Evolutionary conservation across 2,888 invertebrate species (phyloP).

Genomic region (Phortica magna): DNA sequence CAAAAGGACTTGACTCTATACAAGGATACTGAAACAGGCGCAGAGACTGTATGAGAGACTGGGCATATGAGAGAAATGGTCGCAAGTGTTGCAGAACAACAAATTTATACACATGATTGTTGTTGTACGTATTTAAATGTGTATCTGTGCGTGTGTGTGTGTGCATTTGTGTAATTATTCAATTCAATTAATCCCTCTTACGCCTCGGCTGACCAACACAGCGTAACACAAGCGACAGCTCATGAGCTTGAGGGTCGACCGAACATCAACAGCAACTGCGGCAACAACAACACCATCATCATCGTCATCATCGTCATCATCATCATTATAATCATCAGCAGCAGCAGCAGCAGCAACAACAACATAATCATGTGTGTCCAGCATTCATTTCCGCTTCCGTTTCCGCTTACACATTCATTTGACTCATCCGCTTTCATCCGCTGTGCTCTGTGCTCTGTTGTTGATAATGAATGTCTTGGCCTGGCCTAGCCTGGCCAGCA

Average conservation of each 20-base stretch:
- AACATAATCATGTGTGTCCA: constrained; percentile 33
- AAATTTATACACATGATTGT: constrained; percentile 26
- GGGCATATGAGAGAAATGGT: constrained; percentile 28
- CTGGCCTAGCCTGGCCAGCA: constrained; percentile 9
- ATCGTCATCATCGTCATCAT: constrained; percentile 1
- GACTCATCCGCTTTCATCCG: constrained; percentile 43
- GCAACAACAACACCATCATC: constrained; percentile 45
- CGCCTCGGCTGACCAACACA: constrained; percentile 53
- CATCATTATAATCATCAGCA: background rate
- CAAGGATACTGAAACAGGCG: background rate
- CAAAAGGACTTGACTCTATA: background rate
- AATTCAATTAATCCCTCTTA: constrained; percentile 69
- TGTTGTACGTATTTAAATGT: constrained; percentile 14
- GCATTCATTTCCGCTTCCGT: constrained; percentile 57
- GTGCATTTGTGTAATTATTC: constrained; percentile 66
- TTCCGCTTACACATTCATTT: constrained; percentile 51
- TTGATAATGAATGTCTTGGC: constrained; percentile 47
- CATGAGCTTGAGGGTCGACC: background rate
- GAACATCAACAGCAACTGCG: constrained; percentile 7
- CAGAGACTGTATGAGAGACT: background rate
- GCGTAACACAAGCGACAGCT: background rate
- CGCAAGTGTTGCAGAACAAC: constrained; percentile 48
- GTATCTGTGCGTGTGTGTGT: constrained; percentile 38
- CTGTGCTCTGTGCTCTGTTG: constrained; percentile 37
- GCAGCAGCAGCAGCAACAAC: constrained; percentile 26